Base-by-base conservation (phyloP, 2,888 invertebrate genomes). In the Zonitis immaculata region DNA sequence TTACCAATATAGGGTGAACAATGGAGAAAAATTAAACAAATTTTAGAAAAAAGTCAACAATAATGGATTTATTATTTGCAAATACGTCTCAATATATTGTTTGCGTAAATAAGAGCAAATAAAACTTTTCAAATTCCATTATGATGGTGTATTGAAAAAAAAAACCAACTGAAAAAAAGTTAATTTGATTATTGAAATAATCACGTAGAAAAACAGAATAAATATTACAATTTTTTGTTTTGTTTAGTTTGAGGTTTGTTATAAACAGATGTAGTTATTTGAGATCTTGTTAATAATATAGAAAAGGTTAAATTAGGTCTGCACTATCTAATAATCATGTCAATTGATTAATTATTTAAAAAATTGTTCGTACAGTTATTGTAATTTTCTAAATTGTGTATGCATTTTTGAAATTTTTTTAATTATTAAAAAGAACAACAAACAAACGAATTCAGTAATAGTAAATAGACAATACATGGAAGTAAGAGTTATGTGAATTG, bases 401-500 rank as follows among this genome's bases (percentile, higher is more conserved):
- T 3, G 26, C 5, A 26, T 6, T 8, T 26, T 26, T 7, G 6
- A 8, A 6, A 6, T 26, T 26, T 8, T 8, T 6, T 26, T 26
- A 6, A 28, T 28, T 28, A 11, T 28, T 14, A 8, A n/a, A 4
- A 39, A 18, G n/a, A 39, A n/a, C 2, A 28, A 28, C 2, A 27
- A 9, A 27, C 5, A 32, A 14, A 16, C 16, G 11, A 39, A 39
- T 39, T 39, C 5, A 20, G n/a, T 20, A 20, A 39, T 39, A 39
- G 8, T 39, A 9, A n/a, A 18, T 1, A 39, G 20, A 39, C 39
- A 39, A 39, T 39, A n/a, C 39, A 39, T 39, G 39, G 39, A 39
- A 39, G 39, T 39, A 39, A 39, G 39, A 39, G 39, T 39, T 39
- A 39, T 39, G 39, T 6, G 39, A 39, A 39, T 39, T 39, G n/a